Evolutionary conservation across 2,888 invertebrate genomes (phyloP).

Genomic region (Sclerodermus sp.): DNA sequence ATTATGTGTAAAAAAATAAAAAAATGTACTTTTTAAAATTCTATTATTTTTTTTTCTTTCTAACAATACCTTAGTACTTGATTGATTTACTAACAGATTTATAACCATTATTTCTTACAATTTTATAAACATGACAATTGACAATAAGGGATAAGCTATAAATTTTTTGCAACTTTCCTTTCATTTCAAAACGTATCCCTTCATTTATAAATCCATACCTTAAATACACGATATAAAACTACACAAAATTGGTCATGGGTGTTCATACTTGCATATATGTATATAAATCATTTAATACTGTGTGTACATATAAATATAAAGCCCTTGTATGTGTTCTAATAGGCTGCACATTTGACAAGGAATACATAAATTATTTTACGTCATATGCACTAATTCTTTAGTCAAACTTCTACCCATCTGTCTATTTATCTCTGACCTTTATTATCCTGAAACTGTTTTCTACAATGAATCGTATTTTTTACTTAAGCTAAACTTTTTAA

Average conservation of each 20-base stretch:
- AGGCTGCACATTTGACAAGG: constrained; percentile 32
- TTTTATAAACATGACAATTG: too few species aligned
- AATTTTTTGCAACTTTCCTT: too few species aligned
- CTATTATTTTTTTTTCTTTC: neutral
- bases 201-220: constrained; percentile 17
- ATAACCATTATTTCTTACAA: too few species aligned
- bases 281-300: constrained; percentile 50
- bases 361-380: constrained; percentile 29
- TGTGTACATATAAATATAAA: constrained; percentile 41
- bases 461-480: constrained; percentile 16
- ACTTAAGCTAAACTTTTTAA: constrained; percentile 23
- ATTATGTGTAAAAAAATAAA: too few species aligned
- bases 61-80: neutral
- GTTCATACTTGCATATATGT: constrained; percentile 26
- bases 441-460: constrained; percentile 8
- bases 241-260: constrained; percentile 29
- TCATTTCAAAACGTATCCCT: too few species aligned
- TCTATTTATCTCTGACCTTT: constrained; percentile 16
- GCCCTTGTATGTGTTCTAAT: constrained; percentile 21
- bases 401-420: constrained; percentile 18
- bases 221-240: constrained; percentile 21
- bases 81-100: too few species aligned
- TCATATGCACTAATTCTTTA: constrained; percentile 13
- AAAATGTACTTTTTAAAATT: too few species aligned
- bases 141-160: too few species aligned